Conservation (phyloP, 2,113 vertebrate species). For the Paraplagusia blochii region DNA sequence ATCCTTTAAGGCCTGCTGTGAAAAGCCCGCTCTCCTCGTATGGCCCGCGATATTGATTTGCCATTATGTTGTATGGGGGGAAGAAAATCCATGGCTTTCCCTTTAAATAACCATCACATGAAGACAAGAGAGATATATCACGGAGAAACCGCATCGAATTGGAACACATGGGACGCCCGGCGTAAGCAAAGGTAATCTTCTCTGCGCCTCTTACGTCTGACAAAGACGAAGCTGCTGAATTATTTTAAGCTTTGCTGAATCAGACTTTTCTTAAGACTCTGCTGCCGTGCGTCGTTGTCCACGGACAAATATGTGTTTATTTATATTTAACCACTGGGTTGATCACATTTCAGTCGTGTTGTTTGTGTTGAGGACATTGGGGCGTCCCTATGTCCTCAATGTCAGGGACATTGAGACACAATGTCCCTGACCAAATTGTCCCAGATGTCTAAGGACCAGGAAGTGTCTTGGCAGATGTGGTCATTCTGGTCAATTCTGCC, state of each 20-base stretch:
- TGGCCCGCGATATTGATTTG: conserved; percentile 73
- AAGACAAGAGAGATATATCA: conserved; percentile 70
- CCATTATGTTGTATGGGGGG: conserved; percentile 74
- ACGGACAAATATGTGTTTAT: conserved; percentile 13
- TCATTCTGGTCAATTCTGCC: no score
- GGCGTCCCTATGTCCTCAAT: no score
- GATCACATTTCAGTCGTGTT: neutral
- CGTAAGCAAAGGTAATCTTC: conserved; percentile 49
- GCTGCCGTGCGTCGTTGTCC: conserved; percentile 14
- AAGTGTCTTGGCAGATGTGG: no score
- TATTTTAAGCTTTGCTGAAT: conserved; percentile 64
- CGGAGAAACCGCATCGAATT: conserved; percentile 58
- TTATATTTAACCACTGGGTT: neutral
- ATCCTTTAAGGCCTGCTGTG: conserved; percentile 52
- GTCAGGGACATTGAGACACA: no score
- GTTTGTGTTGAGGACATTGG: no score
- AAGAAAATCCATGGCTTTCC: conserved; percentile 79
- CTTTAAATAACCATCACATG: conserved; percentile 78
- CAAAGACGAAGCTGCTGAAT: conserved; percentile 52
- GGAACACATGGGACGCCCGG: conserved; percentile 53
- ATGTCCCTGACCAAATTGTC: no score
- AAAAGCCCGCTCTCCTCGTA: conserved; percentile 39
- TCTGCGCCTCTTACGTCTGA: conserved; percentile 36
- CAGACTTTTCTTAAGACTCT: conserved; percentile 33
- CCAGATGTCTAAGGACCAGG: no score